phyloP scores from a whole-genome alignment of 2,113 vertebrate genomes.

The Ancistrus triradiatus region DNA sequence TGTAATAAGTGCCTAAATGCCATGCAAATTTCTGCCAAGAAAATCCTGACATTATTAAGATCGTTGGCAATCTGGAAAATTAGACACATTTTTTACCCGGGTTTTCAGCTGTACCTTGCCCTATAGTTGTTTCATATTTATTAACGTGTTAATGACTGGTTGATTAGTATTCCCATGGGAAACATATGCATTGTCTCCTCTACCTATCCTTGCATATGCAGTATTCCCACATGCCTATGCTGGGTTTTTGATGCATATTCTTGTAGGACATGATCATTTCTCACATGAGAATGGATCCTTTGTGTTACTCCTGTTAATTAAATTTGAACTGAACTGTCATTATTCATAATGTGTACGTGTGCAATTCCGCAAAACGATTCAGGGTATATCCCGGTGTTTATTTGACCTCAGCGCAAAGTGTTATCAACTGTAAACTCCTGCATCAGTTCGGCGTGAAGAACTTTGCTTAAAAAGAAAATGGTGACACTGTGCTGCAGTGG shows the following conservation, averaged over 20 bases:
- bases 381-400: neutral
- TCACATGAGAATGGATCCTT: neutral
- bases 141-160: conserved; percentile 46
- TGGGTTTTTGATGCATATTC: conserved; percentile 2
- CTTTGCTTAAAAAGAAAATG: neutral
- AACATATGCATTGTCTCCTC: conserved; percentile 19
- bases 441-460: no score
- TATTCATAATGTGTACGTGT: neutral
- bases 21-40: conserved; percentile 50
- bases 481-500: neutral
- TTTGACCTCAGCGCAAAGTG: no score
- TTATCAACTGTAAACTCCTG: no score
- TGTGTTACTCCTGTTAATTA: neutral
- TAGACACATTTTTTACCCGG: conserved; percentile 50
- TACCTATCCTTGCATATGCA: conserved; percentile 32
- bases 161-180: conserved; percentile 45
- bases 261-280: neutral
- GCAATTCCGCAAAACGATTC: neutral
- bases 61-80: conserved; percentile 47
- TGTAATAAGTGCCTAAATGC: conserved; percentile 54
- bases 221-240: neutral
- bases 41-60: conserved; percentile 54
- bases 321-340: neutral
- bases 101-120: conserved; percentile 37
- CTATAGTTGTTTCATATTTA: conserved; percentile 39